Evolutionary conservation across 2,888 invertebrate genomes (phyloP), one percentile per base, ranked within the genome.

Genomic region (Drosophila hamatofila): DNA sequence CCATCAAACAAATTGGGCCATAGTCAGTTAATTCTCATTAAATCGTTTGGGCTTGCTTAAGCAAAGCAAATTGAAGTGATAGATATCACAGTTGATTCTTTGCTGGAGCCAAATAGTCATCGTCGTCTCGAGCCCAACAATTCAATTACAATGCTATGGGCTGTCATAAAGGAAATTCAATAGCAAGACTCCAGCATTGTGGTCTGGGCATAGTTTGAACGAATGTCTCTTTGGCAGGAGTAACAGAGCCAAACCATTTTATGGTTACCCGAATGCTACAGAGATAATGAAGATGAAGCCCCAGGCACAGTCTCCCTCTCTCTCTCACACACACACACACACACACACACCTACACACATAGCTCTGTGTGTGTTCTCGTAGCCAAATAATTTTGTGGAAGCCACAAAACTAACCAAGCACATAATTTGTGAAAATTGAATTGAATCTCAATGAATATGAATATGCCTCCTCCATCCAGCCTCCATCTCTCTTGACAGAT

Each of bases 351-450:
- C 33, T 9, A 42, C 33, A 21, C 3, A 48, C 23, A 14, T 7
- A 35, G 11, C 16, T 16, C 9, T 33, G 12, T 25, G n/a, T 42
- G 18, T 49, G 18, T 12, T 41, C 16, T 49, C 27, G 27, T 54
- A 74, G 71, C 33, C 74, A 74, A 72, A 85, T 80, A 88, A 85
- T 84, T 88, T 75, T 85, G 79, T 75, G 83, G 90, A 86, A 86
- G 88, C 86, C 86, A 87, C 90, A 86, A 62, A 87, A 87, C 89
- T 81, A 87, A 83, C 86, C 89, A 90, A 87, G 89, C 90, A 81
- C 83, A 90, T 87, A 90, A 87, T 89, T 90, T 81, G 78, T 46
- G 65, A 83, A 87, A 90, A 87, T 87, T 87, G 63, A 90, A 89
- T 89, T 88, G 74, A 72, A 71, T 73, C 66, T 76, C 60, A 59